Percentiles rank a stretch among this genome's conserved stretches.
Conservation (phyloP, 2,113 vertebrate species). For the Xiphophorus maculatus region DNA sequence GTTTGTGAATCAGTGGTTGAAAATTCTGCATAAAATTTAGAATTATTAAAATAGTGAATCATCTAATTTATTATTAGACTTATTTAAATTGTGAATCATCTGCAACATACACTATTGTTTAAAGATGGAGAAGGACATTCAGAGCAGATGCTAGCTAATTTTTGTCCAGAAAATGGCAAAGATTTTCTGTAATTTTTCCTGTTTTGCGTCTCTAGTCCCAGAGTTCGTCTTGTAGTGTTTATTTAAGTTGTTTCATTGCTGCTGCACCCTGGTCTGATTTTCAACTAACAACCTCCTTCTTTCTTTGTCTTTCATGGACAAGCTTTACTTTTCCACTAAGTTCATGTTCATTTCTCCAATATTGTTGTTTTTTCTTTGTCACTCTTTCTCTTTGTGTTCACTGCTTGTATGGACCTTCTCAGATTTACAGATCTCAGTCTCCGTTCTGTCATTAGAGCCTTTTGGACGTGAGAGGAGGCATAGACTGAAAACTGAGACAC, state of each 20-base stretch:
- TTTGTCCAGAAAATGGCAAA: slow-evolving; percentile 14
- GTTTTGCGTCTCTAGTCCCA: slow-evolving; percentile 25
- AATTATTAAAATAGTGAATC: no score
- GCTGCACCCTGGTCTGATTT: slow-evolving; percentile 64
- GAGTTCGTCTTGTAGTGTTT: slow-evolving; percentile 67
- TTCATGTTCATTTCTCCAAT: slow-evolving; percentile 11
- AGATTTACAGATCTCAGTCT: slow-evolving; percentile 41
- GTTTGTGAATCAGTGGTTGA: no score
- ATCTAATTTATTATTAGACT: no score
- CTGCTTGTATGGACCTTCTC: slow-evolving; percentile 36
- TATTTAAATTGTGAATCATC: no score
- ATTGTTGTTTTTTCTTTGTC: slow-evolving; percentile 15
- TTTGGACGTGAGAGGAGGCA: slow-evolving; percentile 56
- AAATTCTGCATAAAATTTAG: no score
- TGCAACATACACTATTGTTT: no score
- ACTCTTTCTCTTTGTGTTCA: slow-evolving; percentile 23
- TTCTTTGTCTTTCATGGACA: slow-evolving; percentile 30
- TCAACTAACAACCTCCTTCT: slow-evolving; percentile 31
- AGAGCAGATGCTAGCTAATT: no score
- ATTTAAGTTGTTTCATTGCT: slow-evolving; percentile 78
- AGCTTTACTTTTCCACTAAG: slow-evolving; percentile 15
- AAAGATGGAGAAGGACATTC: no score
- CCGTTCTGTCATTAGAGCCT: slow-evolving; percentile 26
- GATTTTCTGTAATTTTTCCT: slow-evolving; percentile 22
- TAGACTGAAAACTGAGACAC: slow-evolving; percentile 64